phyloP scores from a whole-genome alignment of 2,888 invertebrate genomes.

The Drosophila neotestacea region DNA sequence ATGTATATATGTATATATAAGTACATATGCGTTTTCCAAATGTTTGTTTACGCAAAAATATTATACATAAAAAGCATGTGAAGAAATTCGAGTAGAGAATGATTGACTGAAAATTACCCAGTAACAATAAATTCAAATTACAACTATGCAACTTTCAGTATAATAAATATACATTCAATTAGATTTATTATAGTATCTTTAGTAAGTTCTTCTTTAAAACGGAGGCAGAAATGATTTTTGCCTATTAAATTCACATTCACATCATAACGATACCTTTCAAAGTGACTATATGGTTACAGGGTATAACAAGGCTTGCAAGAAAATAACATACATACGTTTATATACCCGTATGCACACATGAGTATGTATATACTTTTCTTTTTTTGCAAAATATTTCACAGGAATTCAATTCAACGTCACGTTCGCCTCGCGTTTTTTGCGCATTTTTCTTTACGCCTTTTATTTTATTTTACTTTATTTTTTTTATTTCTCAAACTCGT shows the following conservation, averaged over 20 bases:
- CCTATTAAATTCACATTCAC: neutral
- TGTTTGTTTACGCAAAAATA: too few relatives aligned
- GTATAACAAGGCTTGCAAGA: slow-evolving; percentile 3
- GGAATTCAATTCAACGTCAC: slow-evolving; percentile 75
- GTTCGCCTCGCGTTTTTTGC: slow-evolving; percentile 65
- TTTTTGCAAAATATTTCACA: slow-evolving; percentile 37
- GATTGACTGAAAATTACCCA: neutral
- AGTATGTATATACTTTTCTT: neutral
- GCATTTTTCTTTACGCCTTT: slow-evolving; percentile 43
- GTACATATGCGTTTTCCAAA: too few relatives aligned
- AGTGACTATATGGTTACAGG: neutral
- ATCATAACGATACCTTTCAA: neutral
- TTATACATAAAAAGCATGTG: neutral
- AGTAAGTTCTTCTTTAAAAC: too few relatives aligned
- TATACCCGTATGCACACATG: neutral
- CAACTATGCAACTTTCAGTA: too few relatives aligned
- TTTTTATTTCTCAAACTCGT: slow-evolving; percentile 26
- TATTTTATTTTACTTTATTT: slow-evolving; percentile 30
- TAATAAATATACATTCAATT: too few relatives aligned
- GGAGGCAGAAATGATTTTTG: too few relatives aligned
- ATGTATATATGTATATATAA: too few relatives aligned
- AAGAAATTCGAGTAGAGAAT: neutral
- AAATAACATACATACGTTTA: neutral
- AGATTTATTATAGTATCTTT: too few relatives aligned
- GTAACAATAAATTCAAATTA: too few relatives aligned